phyloP scores from a whole-genome alignment of 2,888 invertebrate genomes.

The Magallana nippona region DNA sequence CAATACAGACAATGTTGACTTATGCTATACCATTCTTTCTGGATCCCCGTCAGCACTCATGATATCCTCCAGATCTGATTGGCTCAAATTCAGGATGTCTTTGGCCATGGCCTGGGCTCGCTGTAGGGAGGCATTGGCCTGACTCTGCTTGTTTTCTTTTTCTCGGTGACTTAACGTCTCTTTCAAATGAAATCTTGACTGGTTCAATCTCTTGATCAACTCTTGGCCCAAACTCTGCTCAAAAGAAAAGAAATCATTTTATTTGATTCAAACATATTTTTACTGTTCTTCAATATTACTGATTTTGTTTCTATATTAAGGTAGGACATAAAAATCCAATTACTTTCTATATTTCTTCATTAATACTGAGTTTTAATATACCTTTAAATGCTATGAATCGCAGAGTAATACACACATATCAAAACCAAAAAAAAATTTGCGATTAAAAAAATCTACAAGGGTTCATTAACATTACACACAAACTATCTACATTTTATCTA shows the following conservation, averaged over 20 bases:
- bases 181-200: slow-evolving; percentile 63
- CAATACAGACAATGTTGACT: too few species aligned
- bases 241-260: not conserved
- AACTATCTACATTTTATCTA: too few species aligned
- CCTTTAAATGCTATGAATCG: too few species aligned
- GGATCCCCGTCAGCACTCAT: slow-evolving; percentile 74
- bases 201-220: slow-evolving; percentile 66
- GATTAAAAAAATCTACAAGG: too few species aligned
- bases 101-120: slow-evolving; percentile 74
- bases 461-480: too few species aligned
- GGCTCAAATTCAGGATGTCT: slow-evolving; percentile 77
- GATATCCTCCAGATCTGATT: slow-evolving; percentile 77
- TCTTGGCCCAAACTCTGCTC: slow-evolving; percentile 70
- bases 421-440: too few species aligned
- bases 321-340: too few species aligned
- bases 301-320: too few species aligned
- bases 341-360: too few species aligned
- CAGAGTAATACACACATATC: too few species aligned
- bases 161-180: slow-evolving; percentile 56
- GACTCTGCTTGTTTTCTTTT: slow-evolving; percentile 46
- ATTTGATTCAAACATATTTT: not conserved
- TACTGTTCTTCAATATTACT: not conserved
- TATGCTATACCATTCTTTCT: slow-evolving; percentile 46
- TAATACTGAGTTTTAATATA: too few species aligned
- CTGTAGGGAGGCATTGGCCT: slow-evolving; percentile 66